Evolutionary conservation across 1,140 invertebrate species (phyloP).

Genomic region (Drosophila burlai): DNA sequence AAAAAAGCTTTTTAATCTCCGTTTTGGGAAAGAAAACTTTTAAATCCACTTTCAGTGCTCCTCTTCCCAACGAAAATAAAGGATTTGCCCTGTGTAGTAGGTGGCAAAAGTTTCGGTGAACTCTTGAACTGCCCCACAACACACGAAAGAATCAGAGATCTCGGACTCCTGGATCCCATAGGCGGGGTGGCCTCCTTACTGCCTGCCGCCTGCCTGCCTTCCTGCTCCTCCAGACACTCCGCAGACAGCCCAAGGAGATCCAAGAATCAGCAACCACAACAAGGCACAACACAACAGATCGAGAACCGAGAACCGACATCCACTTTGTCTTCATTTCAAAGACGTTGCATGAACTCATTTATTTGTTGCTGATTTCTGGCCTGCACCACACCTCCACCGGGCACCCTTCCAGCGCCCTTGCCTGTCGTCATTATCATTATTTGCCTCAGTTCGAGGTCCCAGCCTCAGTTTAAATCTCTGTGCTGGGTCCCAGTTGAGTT

Average conservation of each 20-base stretch:
- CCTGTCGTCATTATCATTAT: constrained; percentile 78
- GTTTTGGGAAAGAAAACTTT: no score
- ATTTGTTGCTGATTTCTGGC: constrained; percentile 82
- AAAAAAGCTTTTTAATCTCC: no score
- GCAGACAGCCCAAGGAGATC: constrained; percentile 29
- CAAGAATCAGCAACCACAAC: constrained; percentile 10
- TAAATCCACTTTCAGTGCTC: no score
- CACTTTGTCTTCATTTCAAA: constrained; percentile 83
- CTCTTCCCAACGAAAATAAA: not conserved
- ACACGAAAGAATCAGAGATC: constrained; percentile 22
- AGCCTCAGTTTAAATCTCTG: constrained; percentile 16
- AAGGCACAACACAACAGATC: constrained; percentile 29
- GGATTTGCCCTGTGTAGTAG: constrained; percentile 27
- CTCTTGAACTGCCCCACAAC: constrained; percentile 56
- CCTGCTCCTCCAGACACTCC: constrained; percentile 44
- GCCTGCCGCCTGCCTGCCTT: not conserved
- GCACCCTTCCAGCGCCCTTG: constrained; percentile 28
- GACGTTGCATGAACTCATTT: constrained; percentile 79
- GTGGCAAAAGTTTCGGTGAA: constrained; percentile 56
- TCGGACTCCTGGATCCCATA: constrained; percentile 42
- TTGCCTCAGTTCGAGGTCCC: constrained; percentile 44
- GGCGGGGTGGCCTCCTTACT: constrained; percentile 27
- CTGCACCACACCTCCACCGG: constrained; percentile 67
- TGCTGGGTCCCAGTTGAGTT: constrained; percentile 53
- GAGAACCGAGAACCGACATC: constrained; percentile 54